Evolutionary conservation across 37 sponge, comb jelly and placozoan genomes (phyloP).

Genomic region (Ianthella basta): DNA sequence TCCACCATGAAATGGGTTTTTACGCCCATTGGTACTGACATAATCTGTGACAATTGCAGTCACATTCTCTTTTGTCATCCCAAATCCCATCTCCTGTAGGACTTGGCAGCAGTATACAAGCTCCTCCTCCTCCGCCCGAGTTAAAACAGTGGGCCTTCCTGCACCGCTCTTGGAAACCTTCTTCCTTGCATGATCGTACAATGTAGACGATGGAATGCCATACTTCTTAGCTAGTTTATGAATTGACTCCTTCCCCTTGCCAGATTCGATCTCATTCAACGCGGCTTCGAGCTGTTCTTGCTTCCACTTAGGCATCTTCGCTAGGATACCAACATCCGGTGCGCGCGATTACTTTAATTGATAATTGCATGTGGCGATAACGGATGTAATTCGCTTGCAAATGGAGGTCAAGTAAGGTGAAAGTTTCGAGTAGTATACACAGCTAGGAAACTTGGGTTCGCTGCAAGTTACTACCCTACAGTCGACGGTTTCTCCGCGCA

Average conservation of each 20-base stretch:
- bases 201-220: conserved; percentile 25
- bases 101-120: conserved; percentile 32
- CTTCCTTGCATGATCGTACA: conserved; percentile 12
- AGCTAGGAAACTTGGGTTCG: no score
- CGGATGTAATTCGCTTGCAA: no score
- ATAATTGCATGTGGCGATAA: no score
- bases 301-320: conserved; percentile 18
- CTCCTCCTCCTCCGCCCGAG: conserved; percentile 15
- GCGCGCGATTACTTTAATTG: not conserved
- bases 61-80: conserved; percentile 8
- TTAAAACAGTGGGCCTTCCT: conserved; percentile 14
- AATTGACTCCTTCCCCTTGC: not conserved
- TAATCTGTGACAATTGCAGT: conserved; percentile 4
- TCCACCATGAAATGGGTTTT: conserved; percentile 14
- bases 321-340: conserved; percentile 9
- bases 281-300: conserved; percentile 21
- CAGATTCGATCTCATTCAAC: conserved; percentile 1
- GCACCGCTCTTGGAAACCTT: conserved; percentile 2
- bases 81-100: conserved; percentile 19
- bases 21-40: not conserved
- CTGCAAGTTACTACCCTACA: no score
- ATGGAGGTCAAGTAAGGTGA: no score
- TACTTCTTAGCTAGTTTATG: conserved; percentile 12
- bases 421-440: no score
- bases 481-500: no score